Percentiles rank a stretch among this genome's conserved stretches.
Conservation (phyloP, 2,888 invertebrate species). For the Dioctria linearis region DNA sequence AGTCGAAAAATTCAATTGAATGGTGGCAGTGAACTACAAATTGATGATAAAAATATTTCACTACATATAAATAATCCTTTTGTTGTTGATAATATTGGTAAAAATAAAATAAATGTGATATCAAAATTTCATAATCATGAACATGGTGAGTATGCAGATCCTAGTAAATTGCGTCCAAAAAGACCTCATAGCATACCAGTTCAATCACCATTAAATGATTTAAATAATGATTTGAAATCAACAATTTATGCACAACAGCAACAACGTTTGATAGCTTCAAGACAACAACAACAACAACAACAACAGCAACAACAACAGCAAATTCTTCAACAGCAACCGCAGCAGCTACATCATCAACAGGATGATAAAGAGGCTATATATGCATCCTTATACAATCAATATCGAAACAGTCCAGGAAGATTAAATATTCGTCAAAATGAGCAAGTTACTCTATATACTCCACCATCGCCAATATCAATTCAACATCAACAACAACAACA, state of each 20-base stretch:
- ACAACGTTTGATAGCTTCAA: conserved; percentile 53
- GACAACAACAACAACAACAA: conserved; percentile 43
- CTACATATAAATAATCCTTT: conserved; percentile 62
- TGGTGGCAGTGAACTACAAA: conserved; percentile 61
- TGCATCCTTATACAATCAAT: conserved; percentile 68
- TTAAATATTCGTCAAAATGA: conserved; percentile 57
- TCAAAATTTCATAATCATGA: conserved; percentile 47
- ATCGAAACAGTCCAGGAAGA: conserved; percentile 66
- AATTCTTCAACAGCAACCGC: conserved; percentile 12
- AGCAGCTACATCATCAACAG: conserved; percentile 44
- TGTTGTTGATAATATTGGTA: conserved; percentile 45
- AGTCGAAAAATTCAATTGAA: conserved; percentile 61
- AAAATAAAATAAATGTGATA: conserved; percentile 37
- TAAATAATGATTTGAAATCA: conserved; percentile 59
- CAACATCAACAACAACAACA: conserved; percentile 36
- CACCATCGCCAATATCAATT: conserved; percentile 59
- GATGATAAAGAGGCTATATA: conserved; percentile 68
- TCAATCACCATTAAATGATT: conserved; percentile 61
- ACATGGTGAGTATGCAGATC: conserved; percentile 66
- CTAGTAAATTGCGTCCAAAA: conserved; percentile 65
- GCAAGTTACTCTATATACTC: conserved; percentile 60
- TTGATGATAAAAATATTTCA: conserved; percentile 62
- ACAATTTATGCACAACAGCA: conserved; percentile 58
- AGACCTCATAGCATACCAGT: conserved; percentile 78
- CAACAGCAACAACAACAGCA: conserved; percentile 31